Evolutionary conservation across 2,113 vertebrate species (phyloP), one percentile per base, ranked within the genome.

Genomic region (Oxyruncus cristatus): DNA sequence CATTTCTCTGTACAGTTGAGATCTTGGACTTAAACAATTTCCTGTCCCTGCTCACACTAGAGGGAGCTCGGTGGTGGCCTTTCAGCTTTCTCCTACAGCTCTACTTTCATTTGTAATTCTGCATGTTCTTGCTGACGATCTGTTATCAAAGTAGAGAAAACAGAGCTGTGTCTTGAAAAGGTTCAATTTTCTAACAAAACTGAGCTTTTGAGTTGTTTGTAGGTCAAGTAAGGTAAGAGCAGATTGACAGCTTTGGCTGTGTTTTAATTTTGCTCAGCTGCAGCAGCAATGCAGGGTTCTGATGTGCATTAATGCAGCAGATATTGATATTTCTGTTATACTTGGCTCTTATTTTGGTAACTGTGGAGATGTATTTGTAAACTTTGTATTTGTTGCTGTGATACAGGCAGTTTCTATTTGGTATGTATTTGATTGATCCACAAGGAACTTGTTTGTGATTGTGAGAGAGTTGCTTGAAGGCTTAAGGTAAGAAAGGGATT

Each of bases 331-430:
- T 87, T 90, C n/a, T 77, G 15, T 88, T 81, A 18, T 53, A n/a
- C 52, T 81, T 78, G 65, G 42, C 46, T 55, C 49, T 78, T 71
- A 26, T 8, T 78, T 46, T 24, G 23, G 52, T 74, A 81, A 47
- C 70, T 67, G 46, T 58, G 44, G 39, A 33, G 37, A 58, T 78
- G 8, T 8, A 44, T 58, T 62, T 81, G 56, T 90, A 46, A 71
- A 49, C 37, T 65, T 63, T 32, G 39, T 58, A 27, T 74, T 89
- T 83, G 81, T 89, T 88, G 88, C 91, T 82, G 74, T 71, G 71
- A 46, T 71, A 78, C 52, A 28, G 13, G n/a, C 50, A 39, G 17
- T 78, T 85, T 85, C 42, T 49, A 0, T 81, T 70, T 47, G 21
- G 32, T 47, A 8, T 44, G 21, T 30, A 7, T 81, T 62, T 58